A percentile compares a stretch with the other conserved stretches of the same genome.
Conservation (phyloP, 2,797 vertebrate genomes). For the Yasuhikotakia modesta region DNA sequence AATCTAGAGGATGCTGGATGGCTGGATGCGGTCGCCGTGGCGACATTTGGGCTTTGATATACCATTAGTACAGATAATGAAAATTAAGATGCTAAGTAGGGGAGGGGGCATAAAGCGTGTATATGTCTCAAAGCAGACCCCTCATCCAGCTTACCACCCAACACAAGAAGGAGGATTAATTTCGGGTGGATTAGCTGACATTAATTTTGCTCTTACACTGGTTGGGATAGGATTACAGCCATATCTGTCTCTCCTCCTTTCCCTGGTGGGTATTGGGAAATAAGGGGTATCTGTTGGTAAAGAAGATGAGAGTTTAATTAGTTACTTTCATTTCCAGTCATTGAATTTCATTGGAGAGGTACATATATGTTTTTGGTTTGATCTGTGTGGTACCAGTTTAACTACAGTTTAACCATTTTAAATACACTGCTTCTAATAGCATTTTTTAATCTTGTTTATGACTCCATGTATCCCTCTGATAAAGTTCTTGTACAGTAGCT, state of each 20-base stretch:
- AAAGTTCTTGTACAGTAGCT: too few relatives aligned
- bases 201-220: constrained; percentile 84
- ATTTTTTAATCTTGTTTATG: background rate
- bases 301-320: constrained; percentile 47
- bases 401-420: too few relatives aligned
- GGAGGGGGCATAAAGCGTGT: constrained; percentile 66
- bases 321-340: background rate
- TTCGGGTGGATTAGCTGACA: constrained; percentile 82
- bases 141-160: constrained; percentile 61
- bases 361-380: constrained; percentile 59
- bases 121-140: constrained; percentile 51
- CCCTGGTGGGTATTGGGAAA: constrained; percentile 62
- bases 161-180: constrained; percentile 80
- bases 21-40: constrained; percentile 65
- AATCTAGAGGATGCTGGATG: constrained; percentile 42
- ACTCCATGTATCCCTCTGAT: too few relatives aligned
- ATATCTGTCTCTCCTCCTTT: constrained; percentile 72
- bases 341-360: constrained; percentile 40
- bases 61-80: constrained; percentile 82
- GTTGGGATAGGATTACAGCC: constrained; percentile 79
- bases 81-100: constrained; percentile 77
- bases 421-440: background rate
- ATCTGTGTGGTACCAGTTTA: too few relatives aligned
- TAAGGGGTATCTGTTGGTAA: background rate
- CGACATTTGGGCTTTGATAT: constrained; percentile 79